Percentiles rank a stretch among this genome's conserved stretches.
These are phyloP conservation scores for Sebastes jordani DNA, from an alignment of 2,797 vertebrate genomes.

Conservation along the genomic window DNA sequence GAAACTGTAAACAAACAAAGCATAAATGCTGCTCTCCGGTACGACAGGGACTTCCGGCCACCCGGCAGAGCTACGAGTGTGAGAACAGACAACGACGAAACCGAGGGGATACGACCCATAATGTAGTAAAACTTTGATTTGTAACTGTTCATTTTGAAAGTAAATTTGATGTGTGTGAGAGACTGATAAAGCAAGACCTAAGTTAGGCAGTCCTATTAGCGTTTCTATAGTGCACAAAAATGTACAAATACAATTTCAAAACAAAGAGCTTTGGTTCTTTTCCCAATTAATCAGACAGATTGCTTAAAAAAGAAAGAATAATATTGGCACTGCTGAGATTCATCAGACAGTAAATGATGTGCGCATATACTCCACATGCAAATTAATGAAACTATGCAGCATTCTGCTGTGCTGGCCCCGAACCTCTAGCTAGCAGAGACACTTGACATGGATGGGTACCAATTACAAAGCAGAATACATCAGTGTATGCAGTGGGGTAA, in stretches of 20 bases:
- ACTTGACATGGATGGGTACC: slow-evolving; percentile 71
- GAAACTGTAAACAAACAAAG: too few species aligned
- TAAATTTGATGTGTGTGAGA: too few species aligned
- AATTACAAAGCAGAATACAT: slow-evolving; percentile 70
- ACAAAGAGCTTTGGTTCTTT: not conserved
- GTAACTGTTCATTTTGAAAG: too few species aligned
- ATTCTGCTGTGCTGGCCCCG: slow-evolving; percentile 31
- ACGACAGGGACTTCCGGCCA: too few species aligned
- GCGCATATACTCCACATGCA: slow-evolving; percentile 7
- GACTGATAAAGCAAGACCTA: too few species aligned
- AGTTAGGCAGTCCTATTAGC: not conserved
- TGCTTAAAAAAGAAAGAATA: not conserved
- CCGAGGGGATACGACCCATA: too few species aligned
- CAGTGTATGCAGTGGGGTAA: slow-evolving; percentile 46
- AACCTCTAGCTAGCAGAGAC: slow-evolving; percentile 49
- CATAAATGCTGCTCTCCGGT: too few species aligned
- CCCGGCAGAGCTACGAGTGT: too few species aligned
- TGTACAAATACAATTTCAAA: not conserved
- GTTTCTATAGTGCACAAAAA: not conserved
- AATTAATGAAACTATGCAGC: slow-evolving; percentile 26
- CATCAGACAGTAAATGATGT: not conserved
- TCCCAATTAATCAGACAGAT: not conserved
- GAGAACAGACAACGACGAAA: too few species aligned
- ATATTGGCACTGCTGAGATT: slow-evolving; percentile 1
- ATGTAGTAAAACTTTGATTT: too few species aligned